Conservation (phyloP, 2,113 vertebrate species). For the Tragelaphus buxtoni region DNA sequence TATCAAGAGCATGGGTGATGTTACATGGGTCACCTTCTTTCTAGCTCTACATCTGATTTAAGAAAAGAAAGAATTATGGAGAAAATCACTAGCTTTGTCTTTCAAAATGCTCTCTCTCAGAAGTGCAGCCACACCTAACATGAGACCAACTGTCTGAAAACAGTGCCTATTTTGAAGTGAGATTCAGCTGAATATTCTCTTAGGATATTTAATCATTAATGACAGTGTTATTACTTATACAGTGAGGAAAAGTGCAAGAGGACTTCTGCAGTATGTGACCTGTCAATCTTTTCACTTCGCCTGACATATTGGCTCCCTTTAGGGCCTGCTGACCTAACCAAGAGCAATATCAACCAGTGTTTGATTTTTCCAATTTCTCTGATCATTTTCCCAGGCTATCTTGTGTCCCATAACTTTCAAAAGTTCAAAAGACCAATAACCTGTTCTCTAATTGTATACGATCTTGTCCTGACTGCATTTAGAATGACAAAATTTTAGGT, state of each 20-base stretch:
- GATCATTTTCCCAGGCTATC: not conserved
- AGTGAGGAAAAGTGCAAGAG: not conserved
- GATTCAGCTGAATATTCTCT: not conserved
- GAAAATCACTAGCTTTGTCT: not conserved
- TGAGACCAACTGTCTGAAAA: not conserved
- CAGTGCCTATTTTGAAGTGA: not conserved
- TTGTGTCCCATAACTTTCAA: not conserved
- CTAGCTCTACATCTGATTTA: not conserved
- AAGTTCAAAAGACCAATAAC: not conserved
- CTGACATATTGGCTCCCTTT: not conserved
- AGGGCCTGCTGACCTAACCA: not conserved
- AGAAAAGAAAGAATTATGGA: not conserved
- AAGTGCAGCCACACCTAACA: not conserved
- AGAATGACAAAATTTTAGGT: not conserved
- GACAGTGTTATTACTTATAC: not conserved
- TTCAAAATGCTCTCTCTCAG: not conserved
- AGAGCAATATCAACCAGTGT: not conserved
- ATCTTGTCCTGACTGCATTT: not conserved
- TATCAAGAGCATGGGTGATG: not conserved
- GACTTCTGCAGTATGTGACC: not conserved
- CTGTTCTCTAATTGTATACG: not conserved
- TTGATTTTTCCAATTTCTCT: not conserved
- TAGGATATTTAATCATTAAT: not conserved
- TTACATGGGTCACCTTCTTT: not conserved
- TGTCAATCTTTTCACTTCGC: not conserved